A percentile compares a stretch with the other conserved stretches of the same genome.
Conservation (phyloP, 2,888 invertebrate species). For the Abrostola tripartita region DNA sequence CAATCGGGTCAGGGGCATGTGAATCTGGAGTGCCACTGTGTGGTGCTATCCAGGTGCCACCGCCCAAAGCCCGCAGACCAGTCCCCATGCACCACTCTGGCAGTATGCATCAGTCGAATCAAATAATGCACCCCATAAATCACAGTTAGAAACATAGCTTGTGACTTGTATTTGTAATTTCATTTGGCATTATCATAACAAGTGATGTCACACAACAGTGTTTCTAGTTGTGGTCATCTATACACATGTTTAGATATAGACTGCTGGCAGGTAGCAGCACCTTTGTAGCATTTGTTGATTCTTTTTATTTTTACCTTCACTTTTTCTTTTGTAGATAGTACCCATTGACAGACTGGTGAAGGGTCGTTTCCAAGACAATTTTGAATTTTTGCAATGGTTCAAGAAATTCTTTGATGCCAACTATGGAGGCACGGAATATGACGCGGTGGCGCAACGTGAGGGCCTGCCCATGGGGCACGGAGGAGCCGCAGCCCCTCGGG, state of each 20-base stretch:
- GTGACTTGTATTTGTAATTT: conserved; percentile 26
- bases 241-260: conserved; percentile 43
- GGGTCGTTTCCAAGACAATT: conserved; percentile 99
- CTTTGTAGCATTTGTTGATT: conserved; percentile 65
- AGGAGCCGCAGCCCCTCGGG: conserved; percentile 87
- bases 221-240: conserved; percentile 63
- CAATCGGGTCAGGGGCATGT: conserved; percentile 92
- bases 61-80: conserved; percentile 62
- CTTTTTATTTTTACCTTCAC: conserved; percentile 75
- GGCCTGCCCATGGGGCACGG: conserved; percentile 95
- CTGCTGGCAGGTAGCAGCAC: conserved; percentile 67
- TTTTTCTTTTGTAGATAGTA: conserved; percentile 93
- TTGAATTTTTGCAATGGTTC: conserved; percentile 99
- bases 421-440: conserved; percentile 98
- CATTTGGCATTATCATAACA: conserved; percentile 16
- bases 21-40: conserved; percentile 85
- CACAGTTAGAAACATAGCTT: conserved; percentile 64
- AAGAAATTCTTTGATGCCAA: conserved; percentile 99
- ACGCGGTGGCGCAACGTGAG: conserved; percentile 95
- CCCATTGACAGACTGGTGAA: conserved; percentile 98
- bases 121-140: conserved; percentile 59
- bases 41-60: conserved; percentile 62
- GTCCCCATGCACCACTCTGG: conserved; percentile 74
- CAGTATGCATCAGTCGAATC: conserved; percentile 77
- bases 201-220: conserved; percentile 29